Conservation (phyloP, 1,140 invertebrate genomes). For the Micrasema longulum region DNA sequence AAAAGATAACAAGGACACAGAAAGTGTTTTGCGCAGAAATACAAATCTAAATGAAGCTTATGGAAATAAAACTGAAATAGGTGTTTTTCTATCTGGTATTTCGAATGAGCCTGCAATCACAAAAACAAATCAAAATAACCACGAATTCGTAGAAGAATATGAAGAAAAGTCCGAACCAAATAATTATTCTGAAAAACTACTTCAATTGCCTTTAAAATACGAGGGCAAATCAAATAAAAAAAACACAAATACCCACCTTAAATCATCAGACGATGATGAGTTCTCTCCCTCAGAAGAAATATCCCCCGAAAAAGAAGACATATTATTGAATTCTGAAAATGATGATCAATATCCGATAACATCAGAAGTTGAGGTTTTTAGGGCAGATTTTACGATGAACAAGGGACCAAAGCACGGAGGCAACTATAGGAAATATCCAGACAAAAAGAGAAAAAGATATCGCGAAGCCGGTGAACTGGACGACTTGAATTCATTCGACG, state of each 20-base stretch:
- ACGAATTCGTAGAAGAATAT: background rate
- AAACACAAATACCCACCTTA: background rate
- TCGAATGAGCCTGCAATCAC: background rate
- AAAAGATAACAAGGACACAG: too few relatives aligned
- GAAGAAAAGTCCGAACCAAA: background rate
- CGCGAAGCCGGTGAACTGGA: slow-evolving; percentile 30
- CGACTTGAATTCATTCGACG: slow-evolving; percentile 19
- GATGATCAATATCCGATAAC: too few relatives aligned
- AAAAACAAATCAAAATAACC: background rate
- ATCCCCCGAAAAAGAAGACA: too few relatives aligned
- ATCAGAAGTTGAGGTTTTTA: slow-evolving; percentile 27
- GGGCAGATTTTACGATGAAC: slow-evolving; percentile 15
- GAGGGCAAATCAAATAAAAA: background rate
- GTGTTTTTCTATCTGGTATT: too few relatives aligned
- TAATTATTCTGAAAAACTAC: slow-evolving; percentile 1
- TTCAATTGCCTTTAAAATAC: slow-evolving; percentile 5
- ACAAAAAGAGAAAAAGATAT: background rate
- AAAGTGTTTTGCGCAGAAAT: too few relatives aligned
- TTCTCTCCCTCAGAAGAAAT: too few relatives aligned
- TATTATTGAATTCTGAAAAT: too few relatives aligned
- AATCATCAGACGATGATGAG: background rate
- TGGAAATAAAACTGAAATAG: too few relatives aligned
- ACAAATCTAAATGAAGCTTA: too few relatives aligned
- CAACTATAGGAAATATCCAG: slow-evolving; percentile 21
- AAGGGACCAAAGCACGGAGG: slow-evolving; percentile 31